Evolutionary conservation across 2,888 invertebrate genomes (phyloP).

Genomic region (Agrochola lychnidis): DNA sequence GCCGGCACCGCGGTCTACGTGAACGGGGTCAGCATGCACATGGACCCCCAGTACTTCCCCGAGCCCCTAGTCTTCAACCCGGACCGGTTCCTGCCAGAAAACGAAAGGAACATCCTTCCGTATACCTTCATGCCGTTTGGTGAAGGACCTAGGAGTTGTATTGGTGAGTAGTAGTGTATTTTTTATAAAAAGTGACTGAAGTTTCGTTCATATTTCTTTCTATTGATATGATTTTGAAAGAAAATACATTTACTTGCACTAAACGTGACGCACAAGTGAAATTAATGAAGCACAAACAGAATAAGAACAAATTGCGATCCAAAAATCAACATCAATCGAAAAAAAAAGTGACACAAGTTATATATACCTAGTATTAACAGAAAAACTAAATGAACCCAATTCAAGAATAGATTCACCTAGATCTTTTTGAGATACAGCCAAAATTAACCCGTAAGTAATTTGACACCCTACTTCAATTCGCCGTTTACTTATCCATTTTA

Average conservation of each 20-base stretch:
- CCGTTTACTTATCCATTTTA: neutral
- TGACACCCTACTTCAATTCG: neutral
- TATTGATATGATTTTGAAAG: neutral
- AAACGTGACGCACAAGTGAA: neutral
- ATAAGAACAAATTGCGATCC: neutral
- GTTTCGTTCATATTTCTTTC: neutral
- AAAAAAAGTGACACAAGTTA: too few relatives aligned
- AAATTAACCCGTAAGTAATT: too few relatives aligned
- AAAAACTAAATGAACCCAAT: neutral
- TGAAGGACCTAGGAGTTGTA: slow-evolving; percentile 91
- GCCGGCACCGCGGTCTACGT: slow-evolving; percentile 75
- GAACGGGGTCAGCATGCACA: slow-evolving; percentile 72
- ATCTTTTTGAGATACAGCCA: too few relatives aligned
- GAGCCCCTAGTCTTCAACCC: slow-evolving; percentile 90
- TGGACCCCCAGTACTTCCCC: slow-evolving; percentile 87
- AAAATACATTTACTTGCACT: neutral
- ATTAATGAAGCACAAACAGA: neutral
- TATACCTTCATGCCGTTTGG: slow-evolving; percentile 89
- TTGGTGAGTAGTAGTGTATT: slow-evolving; percentile 79
- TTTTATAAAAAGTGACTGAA: neutral
- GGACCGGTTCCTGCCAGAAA: slow-evolving; percentile 90
- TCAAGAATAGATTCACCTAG: neutral
- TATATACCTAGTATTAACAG: too few relatives aligned
- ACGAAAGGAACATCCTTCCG: slow-evolving; percentile 80
- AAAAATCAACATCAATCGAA: neutral